Conservation (phyloP, 2,113 vertebrate species). For the Trogon melanurus region DNA sequence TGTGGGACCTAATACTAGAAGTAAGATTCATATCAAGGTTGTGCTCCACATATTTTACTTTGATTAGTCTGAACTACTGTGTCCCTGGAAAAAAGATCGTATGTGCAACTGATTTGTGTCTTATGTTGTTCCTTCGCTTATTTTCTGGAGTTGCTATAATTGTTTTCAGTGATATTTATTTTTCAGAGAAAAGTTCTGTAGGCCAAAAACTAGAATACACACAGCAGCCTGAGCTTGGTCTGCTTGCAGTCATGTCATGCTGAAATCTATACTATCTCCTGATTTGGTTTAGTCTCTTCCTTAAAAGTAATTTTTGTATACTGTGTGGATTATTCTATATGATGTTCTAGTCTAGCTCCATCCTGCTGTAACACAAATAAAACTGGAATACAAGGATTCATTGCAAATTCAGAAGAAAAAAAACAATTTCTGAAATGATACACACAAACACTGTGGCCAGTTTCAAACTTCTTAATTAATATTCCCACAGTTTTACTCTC, state of each 20-base stretch:
- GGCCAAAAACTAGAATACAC: neutral
- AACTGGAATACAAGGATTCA: neutral
- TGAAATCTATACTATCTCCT: neutral
- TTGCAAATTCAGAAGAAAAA: neutral
- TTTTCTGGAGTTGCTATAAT: neutral
- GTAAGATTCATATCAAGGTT: neutral
- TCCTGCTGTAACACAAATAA: neutral
- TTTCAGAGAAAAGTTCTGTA: neutral
- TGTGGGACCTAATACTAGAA: neutral
- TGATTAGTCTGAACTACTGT: neutral
- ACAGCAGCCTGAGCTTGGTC: neutral
- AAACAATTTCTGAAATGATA: neutral
- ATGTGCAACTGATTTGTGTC: neutral
- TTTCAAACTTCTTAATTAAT: neutral
- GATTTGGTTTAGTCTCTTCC: neutral
- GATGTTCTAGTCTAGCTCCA: neutral
- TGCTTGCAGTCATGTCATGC: neutral
- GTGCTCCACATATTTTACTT: neutral
- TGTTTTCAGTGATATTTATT: neutral
- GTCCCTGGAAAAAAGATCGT: neutral
- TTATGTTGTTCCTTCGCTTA: neutral
- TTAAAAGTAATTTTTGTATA: neutral
- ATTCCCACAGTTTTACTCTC: neutral
- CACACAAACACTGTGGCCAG: neutral
- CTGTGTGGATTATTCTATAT: neutral